Conservation (phyloP, 2,797 vertebrate genomes). For the Antrozous pallidus region DNA sequence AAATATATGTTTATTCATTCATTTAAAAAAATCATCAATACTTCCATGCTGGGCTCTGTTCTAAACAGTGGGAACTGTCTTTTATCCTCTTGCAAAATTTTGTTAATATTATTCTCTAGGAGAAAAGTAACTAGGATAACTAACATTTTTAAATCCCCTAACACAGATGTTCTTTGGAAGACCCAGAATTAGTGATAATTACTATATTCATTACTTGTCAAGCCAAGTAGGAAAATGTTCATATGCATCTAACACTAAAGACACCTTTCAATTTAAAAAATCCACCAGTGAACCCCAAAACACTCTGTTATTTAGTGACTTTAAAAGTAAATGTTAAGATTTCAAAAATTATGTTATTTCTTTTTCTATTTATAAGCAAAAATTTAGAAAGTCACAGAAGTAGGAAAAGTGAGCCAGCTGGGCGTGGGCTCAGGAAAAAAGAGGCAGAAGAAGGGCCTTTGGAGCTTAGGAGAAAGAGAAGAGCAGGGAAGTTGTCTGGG, state of each 20-base stretch:
- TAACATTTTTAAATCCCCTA: not conserved
- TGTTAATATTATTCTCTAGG: not conserved
- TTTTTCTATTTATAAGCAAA: not conserved
- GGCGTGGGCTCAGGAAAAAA: not conserved
- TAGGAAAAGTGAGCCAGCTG: not conserved
- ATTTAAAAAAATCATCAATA: not conserved
- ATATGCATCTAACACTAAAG: constrained; percentile 30
- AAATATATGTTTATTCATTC: constrained; percentile 30
- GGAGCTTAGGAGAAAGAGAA: not conserved
- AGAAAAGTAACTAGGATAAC: constrained; percentile 23
- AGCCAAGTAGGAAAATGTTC: constrained; percentile 1
- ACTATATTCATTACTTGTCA: not conserved
- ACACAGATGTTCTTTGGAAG: not conserved
- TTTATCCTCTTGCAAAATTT: not conserved
- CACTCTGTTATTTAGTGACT: not conserved
- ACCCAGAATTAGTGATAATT: constrained; percentile 4
- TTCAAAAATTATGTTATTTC: constrained; percentile 2
- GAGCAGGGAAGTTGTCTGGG: not conserved
- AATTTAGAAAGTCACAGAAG: not conserved
- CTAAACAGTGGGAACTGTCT: not conserved
- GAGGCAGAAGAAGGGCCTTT: not conserved
- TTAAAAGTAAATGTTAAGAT: not conserved
- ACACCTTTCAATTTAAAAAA: not conserved
- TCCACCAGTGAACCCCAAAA: not conserved
- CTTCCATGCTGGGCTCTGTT: not conserved